Conservation (phyloP, 2,797 vertebrate genomes). For the Rhinichthys osculus region DNA sequence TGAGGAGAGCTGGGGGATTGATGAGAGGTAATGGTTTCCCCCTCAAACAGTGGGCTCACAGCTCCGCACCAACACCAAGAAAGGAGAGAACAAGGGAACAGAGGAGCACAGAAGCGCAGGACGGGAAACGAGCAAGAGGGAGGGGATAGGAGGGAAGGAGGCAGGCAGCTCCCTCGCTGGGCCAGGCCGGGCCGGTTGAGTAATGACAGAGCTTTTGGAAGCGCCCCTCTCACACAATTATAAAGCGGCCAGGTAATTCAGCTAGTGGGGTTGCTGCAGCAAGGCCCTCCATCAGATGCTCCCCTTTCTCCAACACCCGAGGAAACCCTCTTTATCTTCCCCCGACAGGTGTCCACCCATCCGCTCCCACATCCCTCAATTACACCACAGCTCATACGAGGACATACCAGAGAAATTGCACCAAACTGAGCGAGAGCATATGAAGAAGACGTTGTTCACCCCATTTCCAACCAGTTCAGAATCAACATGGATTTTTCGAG, state of each 20-base stretch:
- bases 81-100: slow-evolving; percentile 18
- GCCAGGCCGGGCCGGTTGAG: slow-evolving; percentile 65
- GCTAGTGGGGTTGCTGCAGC: slow-evolving; percentile 76
- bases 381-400: slow-evolving; percentile 77
- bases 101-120: slow-evolving; percentile 9
- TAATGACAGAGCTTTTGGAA: slow-evolving; percentile 79
- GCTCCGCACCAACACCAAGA: slow-evolving; percentile 63
- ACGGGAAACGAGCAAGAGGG: slow-evolving; percentile 56
- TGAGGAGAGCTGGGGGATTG: slow-evolving; percentile 60
- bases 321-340: slow-evolving; percentile 83
- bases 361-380: slow-evolving; percentile 76
- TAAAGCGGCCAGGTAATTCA: slow-evolving; percentile 80
- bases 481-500: not conserved
- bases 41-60: slow-evolving; percentile 54
- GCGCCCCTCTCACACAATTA: slow-evolving; percentile 82
- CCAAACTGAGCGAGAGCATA: slow-evolving; percentile 7
- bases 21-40: slow-evolving; percentile 36
- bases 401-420: slow-evolving; percentile 50
- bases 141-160: slow-evolving; percentile 49
- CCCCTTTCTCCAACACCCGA: slow-evolving; percentile 70
- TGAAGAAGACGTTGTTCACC: not conserved
- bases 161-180: slow-evolving; percentile 36
- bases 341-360: slow-evolving; percentile 75
- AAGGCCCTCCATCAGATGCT: slow-evolving; percentile 76
- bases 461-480: not conserved